These are phyloP conservation scores for Vidua chalybeata DNA, from an alignment of 2,113 vertebrate genomes.

Conservation along the genomic window DNA sequence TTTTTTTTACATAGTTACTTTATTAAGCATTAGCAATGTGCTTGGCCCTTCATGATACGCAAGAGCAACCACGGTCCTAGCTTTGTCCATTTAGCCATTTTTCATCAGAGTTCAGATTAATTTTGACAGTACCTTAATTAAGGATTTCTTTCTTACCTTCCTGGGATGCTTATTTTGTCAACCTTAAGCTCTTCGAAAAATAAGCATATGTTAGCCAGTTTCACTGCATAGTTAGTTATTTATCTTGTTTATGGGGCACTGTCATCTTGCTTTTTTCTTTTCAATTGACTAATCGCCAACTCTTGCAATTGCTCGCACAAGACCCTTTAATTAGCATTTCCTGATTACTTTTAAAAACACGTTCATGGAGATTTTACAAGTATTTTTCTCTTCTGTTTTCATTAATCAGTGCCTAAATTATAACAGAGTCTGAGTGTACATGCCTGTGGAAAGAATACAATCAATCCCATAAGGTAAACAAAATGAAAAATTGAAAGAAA, in stretches of 20 bases:
- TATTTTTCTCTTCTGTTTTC: not conserved
- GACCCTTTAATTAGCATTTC: constrained; percentile 10
- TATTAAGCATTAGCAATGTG: not conserved
- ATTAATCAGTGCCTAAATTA: not conserved
- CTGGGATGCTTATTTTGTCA: constrained; percentile 42
- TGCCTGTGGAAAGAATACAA: not conserved
- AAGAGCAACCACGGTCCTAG: not conserved
- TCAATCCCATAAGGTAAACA: not conserved
- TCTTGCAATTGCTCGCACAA: not conserved
- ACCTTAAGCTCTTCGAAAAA: constrained; percentile 30
- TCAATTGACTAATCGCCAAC: constrained; percentile 8
- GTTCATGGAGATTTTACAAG: not conserved
- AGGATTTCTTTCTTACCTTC: constrained; percentile 48
- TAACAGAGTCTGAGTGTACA: not conserved
- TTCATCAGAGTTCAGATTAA: constrained; percentile 35
- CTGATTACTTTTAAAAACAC: not conserved
- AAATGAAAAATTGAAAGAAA: not conserved
- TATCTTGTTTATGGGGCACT: constrained; percentile 48
- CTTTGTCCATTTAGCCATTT: constrained; percentile 37
- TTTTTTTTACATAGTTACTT: not conserved
- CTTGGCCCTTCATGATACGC: not conserved
- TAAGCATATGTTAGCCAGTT: constrained; percentile 46
- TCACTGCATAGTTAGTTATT: constrained; percentile 28
- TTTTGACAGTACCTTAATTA: constrained; percentile 49
- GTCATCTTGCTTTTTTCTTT: not conserved